Conservation (phyloP, 2,113 vertebrate species). For the Gnathonemus longibarbis region DNA sequence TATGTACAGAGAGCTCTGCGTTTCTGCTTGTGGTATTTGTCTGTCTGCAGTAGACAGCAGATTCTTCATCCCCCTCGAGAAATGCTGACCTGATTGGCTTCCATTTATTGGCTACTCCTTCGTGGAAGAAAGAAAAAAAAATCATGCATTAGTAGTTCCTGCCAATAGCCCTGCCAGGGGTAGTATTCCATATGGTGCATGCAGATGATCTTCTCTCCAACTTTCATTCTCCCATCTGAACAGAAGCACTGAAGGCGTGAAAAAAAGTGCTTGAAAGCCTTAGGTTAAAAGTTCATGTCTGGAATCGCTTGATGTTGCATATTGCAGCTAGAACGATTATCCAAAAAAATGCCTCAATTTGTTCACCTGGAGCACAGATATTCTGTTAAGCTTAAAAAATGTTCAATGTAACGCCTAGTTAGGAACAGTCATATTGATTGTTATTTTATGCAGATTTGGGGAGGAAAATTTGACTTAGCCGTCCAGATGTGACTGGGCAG, state of each 20-base stretch:
- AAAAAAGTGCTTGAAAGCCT: neutral
- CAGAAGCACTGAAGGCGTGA: neutral
- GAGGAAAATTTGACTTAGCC: neutral
- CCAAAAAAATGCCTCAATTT: neutral
- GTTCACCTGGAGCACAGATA: neutral
- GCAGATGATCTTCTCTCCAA: neutral
- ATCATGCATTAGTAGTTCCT: neutral
- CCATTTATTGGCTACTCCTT: neutral
- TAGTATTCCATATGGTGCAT: neutral
- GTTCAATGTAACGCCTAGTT: neutral
- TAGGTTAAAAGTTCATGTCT: neutral
- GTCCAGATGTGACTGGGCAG: neutral
- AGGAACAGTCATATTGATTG: neutral
- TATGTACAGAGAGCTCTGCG: neutral
- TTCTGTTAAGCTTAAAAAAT: neutral
- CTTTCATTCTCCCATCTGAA: neutral
- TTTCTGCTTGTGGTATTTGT: neutral
- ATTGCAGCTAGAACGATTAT: neutral
- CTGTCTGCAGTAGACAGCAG: neutral
- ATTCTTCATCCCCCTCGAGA: neutral
- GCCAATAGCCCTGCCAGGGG: neutral
- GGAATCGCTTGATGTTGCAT: neutral
- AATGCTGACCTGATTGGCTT: constrained; percentile 3
- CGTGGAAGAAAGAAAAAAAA: neutral
- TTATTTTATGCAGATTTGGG: neutral